phyloP scores from a whole-genome alignment of 2,888 invertebrate genomes.

The Synanthedon vespiformis region DNA sequence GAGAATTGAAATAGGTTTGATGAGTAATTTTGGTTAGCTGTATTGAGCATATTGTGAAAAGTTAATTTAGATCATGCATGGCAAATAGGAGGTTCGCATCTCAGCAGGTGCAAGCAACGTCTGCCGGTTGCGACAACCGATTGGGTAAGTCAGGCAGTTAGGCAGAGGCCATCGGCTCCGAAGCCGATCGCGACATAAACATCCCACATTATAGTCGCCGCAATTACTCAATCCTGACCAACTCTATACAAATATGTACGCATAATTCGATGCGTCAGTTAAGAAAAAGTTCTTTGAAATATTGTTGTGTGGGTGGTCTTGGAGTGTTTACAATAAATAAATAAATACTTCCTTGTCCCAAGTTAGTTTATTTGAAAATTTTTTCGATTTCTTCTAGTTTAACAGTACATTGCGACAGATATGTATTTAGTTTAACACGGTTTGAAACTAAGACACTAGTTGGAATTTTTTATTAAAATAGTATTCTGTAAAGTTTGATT shows the following conservation, averaged over 20 bases:
- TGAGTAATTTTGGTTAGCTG: too few relatives aligned
- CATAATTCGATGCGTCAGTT: constrained; percentile 37
- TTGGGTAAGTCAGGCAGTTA: constrained; percentile 43
- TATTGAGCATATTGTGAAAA: too few relatives aligned
- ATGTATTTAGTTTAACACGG: too few relatives aligned
- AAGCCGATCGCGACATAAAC: constrained; percentile 53
- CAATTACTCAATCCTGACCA: constrained; percentile 45
- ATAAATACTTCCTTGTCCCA: too few relatives aligned
- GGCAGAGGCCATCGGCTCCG: constrained; percentile 55
- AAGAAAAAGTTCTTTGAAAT: constrained; percentile 12
- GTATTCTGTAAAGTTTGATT: too few relatives aligned
- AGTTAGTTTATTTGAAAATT: too few relatives aligned
- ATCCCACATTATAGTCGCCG: constrained; percentile 50
- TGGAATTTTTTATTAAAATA: too few relatives aligned
- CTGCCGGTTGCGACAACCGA: constrained; percentile 58
- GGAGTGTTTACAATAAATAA: too few relatives aligned
- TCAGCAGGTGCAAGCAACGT: constrained; percentile 53
- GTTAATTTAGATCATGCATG: constrained; percentile 17
- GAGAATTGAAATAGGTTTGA: too few relatives aligned
- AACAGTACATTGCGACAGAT: too few relatives aligned
- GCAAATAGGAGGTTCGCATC: constrained; percentile 53
- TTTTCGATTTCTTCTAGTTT: too few relatives aligned
- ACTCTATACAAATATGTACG: constrained; percentile 50
- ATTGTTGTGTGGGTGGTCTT: constrained; percentile 18
- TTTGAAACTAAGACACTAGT: too few relatives aligned